Evolutionary conservation across 23 tunicate species (phyloP).

Genomic region (Diplosoma virens): DNA sequence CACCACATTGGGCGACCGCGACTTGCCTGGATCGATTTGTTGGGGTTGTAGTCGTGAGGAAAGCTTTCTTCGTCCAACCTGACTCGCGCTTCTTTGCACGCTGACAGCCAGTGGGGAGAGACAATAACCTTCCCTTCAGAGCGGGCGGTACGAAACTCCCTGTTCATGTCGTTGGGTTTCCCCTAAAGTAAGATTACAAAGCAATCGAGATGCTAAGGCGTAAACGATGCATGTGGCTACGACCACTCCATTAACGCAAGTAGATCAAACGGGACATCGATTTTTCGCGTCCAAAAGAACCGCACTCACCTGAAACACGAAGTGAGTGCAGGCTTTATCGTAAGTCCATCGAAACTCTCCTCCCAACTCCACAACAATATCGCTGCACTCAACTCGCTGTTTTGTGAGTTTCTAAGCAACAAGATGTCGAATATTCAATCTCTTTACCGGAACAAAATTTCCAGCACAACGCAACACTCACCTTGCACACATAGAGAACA

Average conservation of each 20-base stretch:
- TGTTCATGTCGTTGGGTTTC: slow-evolving; percentile 65
- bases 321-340: slow-evolving; percentile 70
- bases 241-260: too few relatives aligned
- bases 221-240: too few relatives aligned
- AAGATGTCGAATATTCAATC: not conserved
- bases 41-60: slow-evolving; percentile 81
- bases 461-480: not conserved
- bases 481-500: slow-evolving; percentile 40
- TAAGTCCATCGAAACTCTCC: slow-evolving; percentile 83
- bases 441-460: not conserved
- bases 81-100: slow-evolving; percentile 31
- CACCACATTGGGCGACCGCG: not conserved
- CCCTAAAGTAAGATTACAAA: slow-evolving; percentile 31
- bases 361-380: slow-evolving; percentile 33
- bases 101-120: slow-evolving; percentile 76
- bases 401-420: slow-evolving; percentile 36
- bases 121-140: slow-evolving; percentile 60
- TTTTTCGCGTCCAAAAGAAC: too few relatives aligned
- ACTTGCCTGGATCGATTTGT: slow-evolving; percentile 72
- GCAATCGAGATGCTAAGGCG: not conserved
- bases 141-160: slow-evolving; percentile 67
- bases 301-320: slow-evolving; percentile 71
- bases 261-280: too few relatives aligned
- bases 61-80: slow-evolving; percentile 47
- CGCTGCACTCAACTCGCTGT: slow-evolving; percentile 25